Evolutionary conservation across 2,888 invertebrate genomes (phyloP).

Genomic region (Magallana nippona): DNA sequence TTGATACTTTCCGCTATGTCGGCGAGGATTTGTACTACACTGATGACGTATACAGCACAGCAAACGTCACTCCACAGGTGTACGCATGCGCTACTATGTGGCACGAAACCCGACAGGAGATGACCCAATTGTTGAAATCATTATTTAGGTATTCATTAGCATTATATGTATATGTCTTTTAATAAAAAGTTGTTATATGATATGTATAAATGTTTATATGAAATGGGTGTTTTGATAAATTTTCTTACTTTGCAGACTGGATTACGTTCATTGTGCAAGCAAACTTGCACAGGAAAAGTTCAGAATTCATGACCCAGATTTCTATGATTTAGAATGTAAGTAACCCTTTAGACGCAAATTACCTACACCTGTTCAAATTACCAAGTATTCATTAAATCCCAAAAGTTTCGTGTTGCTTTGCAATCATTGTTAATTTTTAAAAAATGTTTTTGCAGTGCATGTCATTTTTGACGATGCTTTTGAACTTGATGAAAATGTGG

Average conservation of each 20-base stretch:
- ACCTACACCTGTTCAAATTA: too few species aligned
- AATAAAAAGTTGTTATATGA: neutral
- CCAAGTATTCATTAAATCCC: too few species aligned
- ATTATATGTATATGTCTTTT: neutral
- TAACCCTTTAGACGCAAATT: neutral
- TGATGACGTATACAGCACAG: slow-evolving; percentile 54
- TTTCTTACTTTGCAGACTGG: slow-evolving; percentile 69
- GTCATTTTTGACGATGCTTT: slow-evolving; percentile 99
- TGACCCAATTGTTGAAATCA: slow-evolving; percentile 89
- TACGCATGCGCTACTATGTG: slow-evolving; percentile 99
- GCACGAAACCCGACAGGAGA: slow-evolving; percentile 95
- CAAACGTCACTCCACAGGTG: slow-evolving; percentile 82
- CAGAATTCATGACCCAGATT: slow-evolving; percentile 78
- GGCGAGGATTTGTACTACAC: slow-evolving; percentile 64
- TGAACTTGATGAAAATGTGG: slow-evolving; percentile 89
- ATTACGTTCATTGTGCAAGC: slow-evolving; percentile 79
- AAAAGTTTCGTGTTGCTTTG: too few species aligned
- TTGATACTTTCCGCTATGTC: slow-evolving; percentile 67
- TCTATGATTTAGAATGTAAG: slow-evolving; percentile 79
- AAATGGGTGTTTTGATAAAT: neutral
- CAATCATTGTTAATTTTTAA: too few species aligned
- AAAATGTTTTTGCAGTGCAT: slow-evolving; percentile 86
- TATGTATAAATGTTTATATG: neutral
- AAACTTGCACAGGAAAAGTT: slow-evolving; percentile 78
- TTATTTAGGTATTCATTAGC: slow-evolving; percentile 81